A percentile compares a stretch with the other conserved stretches of the same genome.
Conservation (phyloP, 2,888 invertebrate species). For the Cremastinae sp. region DNA sequence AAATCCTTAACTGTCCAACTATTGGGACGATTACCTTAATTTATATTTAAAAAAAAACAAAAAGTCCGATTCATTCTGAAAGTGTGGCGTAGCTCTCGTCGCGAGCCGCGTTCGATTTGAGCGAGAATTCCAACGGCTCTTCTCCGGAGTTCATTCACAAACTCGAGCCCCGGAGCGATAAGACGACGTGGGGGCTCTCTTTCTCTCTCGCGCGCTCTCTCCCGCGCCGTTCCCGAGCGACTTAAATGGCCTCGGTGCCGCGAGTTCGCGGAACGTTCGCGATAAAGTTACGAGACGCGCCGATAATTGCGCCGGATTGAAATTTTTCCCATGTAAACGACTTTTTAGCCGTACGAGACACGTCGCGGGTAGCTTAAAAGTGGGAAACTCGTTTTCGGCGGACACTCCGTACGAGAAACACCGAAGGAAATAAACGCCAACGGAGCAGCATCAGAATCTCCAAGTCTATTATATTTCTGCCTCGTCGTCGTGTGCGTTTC, state of each 20-base stretch:
- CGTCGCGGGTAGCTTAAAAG: too few relatives aligned
- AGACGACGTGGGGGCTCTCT: slow-evolving; percentile 17
- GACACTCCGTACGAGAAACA: too few relatives aligned
- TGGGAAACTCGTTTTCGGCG: too few relatives aligned
- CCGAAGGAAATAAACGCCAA: too few relatives aligned
- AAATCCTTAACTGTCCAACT: too few relatives aligned
- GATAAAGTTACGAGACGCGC: slow-evolving; percentile 17
- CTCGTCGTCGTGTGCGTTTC: too few relatives aligned
- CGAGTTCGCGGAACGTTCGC: slow-evolving; percentile 5
- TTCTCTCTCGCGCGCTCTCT: slow-evolving; percentile 11
- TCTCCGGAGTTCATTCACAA: slow-evolving; percentile 57
- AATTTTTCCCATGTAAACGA: slow-evolving; percentile 11
- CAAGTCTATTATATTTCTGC: too few relatives aligned
- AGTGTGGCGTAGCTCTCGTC: slow-evolving; percentile 10
- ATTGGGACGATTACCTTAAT: too few relatives aligned
- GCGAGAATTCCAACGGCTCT: slow-evolving; percentile 44
- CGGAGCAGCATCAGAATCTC: too few relatives aligned
- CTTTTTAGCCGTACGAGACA: too few relatives aligned
- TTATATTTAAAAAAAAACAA: too few relatives aligned
- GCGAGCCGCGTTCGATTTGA: slow-evolving; percentile 36
- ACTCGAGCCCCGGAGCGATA: slow-evolving; percentile 56
- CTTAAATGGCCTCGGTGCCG: background rate
- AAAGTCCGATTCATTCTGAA: background rate
- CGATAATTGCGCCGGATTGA: slow-evolving; percentile 1
- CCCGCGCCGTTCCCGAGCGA: background rate